These are phyloP conservation scores for Sarcophaga caerulescens DNA, from an alignment of 2,888 invertebrate species.

Conservation along the genomic window DNA sequence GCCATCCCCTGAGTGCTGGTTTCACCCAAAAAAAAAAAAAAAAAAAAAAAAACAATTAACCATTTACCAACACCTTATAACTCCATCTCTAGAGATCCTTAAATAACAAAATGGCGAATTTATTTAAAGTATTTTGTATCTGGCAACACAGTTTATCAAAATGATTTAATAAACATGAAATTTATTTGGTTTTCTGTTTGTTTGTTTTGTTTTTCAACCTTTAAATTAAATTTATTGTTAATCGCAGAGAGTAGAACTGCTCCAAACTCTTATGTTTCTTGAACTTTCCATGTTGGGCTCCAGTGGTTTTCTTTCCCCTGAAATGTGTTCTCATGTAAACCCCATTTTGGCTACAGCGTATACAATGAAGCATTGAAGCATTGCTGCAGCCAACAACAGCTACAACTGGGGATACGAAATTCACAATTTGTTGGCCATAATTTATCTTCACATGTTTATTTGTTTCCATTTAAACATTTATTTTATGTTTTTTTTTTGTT, in stretches of 20 bases:
- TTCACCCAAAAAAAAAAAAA: too few species aligned
- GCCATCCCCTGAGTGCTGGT: too few species aligned
- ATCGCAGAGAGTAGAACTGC: background rate
- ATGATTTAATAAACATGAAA: background rate
- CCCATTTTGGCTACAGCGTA: slow-evolving; percentile 20
- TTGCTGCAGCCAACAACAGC: background rate
- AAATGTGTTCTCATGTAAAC: slow-evolving; percentile 30
- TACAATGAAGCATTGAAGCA: background rate
- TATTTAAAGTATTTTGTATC: background rate
- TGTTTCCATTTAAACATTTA: slow-evolving; percentile 64
- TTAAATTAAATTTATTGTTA: slow-evolving; percentile 49
- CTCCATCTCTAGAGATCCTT: too few species aligned
- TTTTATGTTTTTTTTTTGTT: slow-evolving; percentile 51
- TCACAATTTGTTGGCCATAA: slow-evolving; percentile 75
- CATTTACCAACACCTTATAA: too few species aligned
- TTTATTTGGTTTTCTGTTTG: too few species aligned
- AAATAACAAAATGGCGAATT: too few species aligned
- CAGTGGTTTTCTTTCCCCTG: too few species aligned
- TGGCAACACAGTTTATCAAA: background rate
- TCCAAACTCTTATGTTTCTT: background rate
- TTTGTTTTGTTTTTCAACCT: background rate
- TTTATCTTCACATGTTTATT: slow-evolving; percentile 73
- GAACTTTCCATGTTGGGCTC: slow-evolving; percentile 14
- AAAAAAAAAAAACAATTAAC: too few species aligned
- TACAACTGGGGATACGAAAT: slow-evolving; percentile 23